Base-by-base conservation (phyloP, 2,113 vertebrate species). In the Rhizomys pruinosus region DNA sequence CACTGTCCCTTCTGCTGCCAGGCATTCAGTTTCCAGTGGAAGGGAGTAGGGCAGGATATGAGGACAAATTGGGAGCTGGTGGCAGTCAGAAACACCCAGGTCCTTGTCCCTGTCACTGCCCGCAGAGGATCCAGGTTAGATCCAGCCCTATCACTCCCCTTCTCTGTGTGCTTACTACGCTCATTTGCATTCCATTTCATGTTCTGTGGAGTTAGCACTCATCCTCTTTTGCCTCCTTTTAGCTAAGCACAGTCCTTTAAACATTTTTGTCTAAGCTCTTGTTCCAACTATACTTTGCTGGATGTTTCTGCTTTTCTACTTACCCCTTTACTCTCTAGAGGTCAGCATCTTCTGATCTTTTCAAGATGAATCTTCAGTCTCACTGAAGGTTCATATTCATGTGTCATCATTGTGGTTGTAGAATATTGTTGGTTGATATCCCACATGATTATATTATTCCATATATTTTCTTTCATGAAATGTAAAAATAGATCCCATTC, bases 381-480 rank as follows among this genome's bases (percentile, higher is more conserved):
- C 10, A 74, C 17, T 0, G 3, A 92, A 52, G 32, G 3, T 91
- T 96, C 57, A 25, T 66, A 55, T 76, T 20, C 42, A 68, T 68
- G 55, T 81, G 42, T 55, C 55, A 52, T 78, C 52, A 93, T 66
- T 61, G 82, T 94, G 93, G 42, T 71, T 37, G 77, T 59, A 44
- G 34, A 74, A 59, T 71, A 64, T 61, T 73, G 73, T 20, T 84
- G 47, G 47, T 27, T 74, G 74, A 7, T n/a, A 88, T 20, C 23
- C 39, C 52, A 82, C 7, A 3, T 3, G 22, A 78, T 89, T 71
- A 72, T 89, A 89, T 92, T 72, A 82, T 80, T 72, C 55, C 37
- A 92, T 63, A 42, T 22, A 59, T 78, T 87, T 92, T 88, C 61
- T 94, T 87, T 89, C 72, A 55, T n/a, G 37, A 93, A 64, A 59